Conservation (phyloP, 2,113 vertebrate genomes). For the Chrysemys picta region DNA sequence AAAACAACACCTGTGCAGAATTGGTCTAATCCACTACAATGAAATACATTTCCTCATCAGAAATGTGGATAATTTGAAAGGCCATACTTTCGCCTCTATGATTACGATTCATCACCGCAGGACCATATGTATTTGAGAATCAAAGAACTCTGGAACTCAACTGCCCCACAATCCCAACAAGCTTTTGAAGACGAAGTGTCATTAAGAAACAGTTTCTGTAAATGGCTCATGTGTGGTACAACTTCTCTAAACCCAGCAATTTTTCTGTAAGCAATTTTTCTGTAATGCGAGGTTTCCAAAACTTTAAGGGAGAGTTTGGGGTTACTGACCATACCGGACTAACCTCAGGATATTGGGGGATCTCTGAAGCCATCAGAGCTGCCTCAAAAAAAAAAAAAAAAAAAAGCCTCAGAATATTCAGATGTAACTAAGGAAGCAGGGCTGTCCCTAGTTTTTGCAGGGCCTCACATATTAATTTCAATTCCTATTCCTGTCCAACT, state of each 20-base stretch:
- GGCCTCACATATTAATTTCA: neutral
- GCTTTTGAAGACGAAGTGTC: neutral
- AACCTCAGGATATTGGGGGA: neutral
- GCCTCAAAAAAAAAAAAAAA: neutral
- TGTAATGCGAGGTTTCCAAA: neutral
- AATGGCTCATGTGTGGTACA: neutral
- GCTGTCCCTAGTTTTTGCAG: neutral
- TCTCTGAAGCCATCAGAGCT: neutral
- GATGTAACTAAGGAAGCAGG: neutral
- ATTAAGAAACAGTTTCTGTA: conserved; percentile 9
- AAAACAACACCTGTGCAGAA: conserved; percentile 59
- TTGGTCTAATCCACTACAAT: conserved; percentile 32
- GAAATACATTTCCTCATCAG: conserved; percentile 47
- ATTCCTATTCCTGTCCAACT: neutral
- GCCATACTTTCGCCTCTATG: neutral
- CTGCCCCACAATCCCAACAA: neutral
- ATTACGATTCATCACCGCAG: neutral
- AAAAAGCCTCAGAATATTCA: neutral
- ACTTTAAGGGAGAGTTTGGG: neutral
- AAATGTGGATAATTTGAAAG: conserved; percentile 50
- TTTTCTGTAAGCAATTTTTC: conserved; percentile 29
- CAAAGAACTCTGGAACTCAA: neutral
- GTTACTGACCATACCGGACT: neutral
- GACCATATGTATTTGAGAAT: neutral
- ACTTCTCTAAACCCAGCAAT: neutral